Evolutionary conservation across 2,888 invertebrate genomes (phyloP).

Genomic region (Nezara viridula): DNA sequence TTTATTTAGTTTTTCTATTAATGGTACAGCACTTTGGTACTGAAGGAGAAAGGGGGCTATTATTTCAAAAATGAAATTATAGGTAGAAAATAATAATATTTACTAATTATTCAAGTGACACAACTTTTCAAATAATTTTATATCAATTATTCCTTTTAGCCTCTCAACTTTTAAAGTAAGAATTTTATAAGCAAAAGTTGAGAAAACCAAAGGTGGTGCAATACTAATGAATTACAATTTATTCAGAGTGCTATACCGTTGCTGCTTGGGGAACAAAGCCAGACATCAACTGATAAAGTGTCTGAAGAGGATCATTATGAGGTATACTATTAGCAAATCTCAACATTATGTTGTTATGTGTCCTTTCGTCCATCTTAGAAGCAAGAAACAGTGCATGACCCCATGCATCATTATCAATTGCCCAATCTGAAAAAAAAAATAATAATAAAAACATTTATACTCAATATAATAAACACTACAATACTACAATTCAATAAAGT

Average conservation of each 20-base stretch:
- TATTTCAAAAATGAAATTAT: no score
- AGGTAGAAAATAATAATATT: no score
- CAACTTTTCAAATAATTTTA: no score
- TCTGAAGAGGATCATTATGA: slow-evolving; percentile 90
- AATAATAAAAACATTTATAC: background rate
- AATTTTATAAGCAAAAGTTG: background rate
- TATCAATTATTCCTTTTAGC: background rate
- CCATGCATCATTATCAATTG: slow-evolving; percentile 90
- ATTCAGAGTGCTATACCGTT: slow-evolving; percentile 72
- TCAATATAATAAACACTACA: background rate
- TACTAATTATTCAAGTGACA: no score
- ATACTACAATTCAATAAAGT: background rate
- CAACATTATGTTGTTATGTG: slow-evolving; percentile 87
- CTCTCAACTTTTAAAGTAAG: background rate
- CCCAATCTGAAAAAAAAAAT: slow-evolving; percentile 80
- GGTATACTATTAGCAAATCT: slow-evolving; percentile 89
- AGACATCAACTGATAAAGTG: slow-evolving; percentile 92
- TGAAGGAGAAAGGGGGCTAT: no score
- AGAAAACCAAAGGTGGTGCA: background rate
- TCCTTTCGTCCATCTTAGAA: slow-evolving; percentile 86
- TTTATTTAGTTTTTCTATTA: no score
- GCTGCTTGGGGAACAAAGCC: slow-evolving; percentile 85
- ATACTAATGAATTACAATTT: background rate
- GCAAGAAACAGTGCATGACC: slow-evolving; percentile 94
- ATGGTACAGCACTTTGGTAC: no score